Evolutionary conservation across 2,797 vertebrate genomes (phyloP).

Genomic region (Molossus alvarezi): DNA sequence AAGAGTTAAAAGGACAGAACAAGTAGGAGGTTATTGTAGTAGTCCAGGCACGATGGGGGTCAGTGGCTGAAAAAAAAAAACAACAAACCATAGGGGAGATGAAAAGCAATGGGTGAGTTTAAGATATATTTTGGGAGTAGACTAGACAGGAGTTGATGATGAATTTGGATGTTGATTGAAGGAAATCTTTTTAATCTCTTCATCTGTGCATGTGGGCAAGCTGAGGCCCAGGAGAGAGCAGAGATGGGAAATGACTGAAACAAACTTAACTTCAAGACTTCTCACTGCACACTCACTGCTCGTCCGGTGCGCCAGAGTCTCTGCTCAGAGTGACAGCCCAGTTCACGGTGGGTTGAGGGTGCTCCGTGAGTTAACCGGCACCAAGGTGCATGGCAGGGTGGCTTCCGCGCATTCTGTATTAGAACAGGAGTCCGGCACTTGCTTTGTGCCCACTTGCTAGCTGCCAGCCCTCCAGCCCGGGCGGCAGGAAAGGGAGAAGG

Average conservation of each 20-base stretch:
- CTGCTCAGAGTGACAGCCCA: neutral
- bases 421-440: neutral
- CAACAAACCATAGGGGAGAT: neutral
- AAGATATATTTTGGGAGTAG: neutral
- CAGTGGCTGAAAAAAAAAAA: neutral
- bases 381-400: neutral
- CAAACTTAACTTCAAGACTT: neutral
- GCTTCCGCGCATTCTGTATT: neutral
- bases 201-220: neutral
- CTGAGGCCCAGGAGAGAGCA: constrained; percentile 1
- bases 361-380: neutral
- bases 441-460: neutral
- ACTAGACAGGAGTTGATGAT: neutral
- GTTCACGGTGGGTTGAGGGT: neutral
- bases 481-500: neutral
- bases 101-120: neutral
- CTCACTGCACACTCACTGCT: neutral
- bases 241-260: constrained; percentile 2
- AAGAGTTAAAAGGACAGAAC: constrained; percentile 34
- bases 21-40: neutral
- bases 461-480: neutral
- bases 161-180: constrained; percentile 3
- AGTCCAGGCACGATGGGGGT: neutral
- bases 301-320: neutral
- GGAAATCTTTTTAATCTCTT: constrained; percentile 29